These are phyloP conservation scores for Aricia artaxerxes DNA, from an alignment of 2,888 invertebrate species.

Conservation along the genomic window DNA sequence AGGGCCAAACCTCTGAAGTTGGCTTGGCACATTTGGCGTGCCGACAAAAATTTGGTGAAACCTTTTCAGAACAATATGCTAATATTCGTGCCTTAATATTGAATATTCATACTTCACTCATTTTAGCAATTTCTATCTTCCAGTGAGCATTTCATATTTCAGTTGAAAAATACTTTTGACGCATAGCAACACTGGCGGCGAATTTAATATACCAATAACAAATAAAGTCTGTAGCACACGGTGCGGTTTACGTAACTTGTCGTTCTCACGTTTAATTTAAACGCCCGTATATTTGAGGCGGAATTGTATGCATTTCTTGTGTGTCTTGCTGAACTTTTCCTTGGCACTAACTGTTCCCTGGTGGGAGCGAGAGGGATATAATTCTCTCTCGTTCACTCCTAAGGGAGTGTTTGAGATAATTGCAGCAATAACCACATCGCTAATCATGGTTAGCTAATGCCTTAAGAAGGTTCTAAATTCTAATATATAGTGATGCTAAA, in stretches of 20 bases:
- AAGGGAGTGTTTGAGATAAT: not conserved
- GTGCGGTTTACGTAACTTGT: constrained; percentile 40
- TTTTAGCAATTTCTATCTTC: not conserved
- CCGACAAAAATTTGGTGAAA: not conserved
- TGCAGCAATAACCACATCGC: constrained; percentile 2
- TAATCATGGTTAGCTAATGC: constrained; percentile 15
- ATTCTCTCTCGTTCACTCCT: not conserved
- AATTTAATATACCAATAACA: constrained; percentile 18
- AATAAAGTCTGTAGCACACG: constrained; percentile 32
- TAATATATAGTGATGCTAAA: constrained; percentile 2
- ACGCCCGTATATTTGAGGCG: constrained; percentile 37
- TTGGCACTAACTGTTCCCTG: constrained; percentile 14
- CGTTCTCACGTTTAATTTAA: constrained; percentile 49
- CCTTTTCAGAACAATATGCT: not conserved
- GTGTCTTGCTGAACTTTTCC: constrained; percentile 7
- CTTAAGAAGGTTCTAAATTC: constrained; percentile 4
- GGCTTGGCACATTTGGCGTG: not conserved
- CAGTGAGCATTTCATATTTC: not conserved
- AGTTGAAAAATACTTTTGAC: constrained; percentile 9
- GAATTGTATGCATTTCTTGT: constrained; percentile 31
- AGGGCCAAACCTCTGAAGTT: not conserved
- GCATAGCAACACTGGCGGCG: not conserved
- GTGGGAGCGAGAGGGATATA: not conserved
- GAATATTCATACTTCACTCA: not conserved
- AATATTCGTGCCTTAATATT: not conserved